Base-by-base conservation (phyloP, 2,797 vertebrate genomes). In the Notoglanidium macrostoma region DNA sequence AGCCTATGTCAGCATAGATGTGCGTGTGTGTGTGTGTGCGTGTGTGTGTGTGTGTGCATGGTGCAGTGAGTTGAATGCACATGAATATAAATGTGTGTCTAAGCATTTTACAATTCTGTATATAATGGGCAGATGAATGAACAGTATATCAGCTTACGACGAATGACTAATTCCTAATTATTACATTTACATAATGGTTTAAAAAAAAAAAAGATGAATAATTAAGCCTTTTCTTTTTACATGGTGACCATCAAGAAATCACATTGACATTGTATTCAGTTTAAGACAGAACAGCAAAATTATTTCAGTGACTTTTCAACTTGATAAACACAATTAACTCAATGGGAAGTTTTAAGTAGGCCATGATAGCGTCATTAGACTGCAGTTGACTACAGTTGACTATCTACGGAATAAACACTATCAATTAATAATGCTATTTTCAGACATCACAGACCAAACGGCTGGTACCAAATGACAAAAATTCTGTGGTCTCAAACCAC, bases 341-440 rank as follows among this genome's bases (percentile, higher is more conserved):
- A 26, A n/a, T 19, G 46, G 26, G 74, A 88, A 68, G 79, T 77
- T 68, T 83, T 46, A 88, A 84, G 35, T 87, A 76, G 61, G 84
- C 51, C 79, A 86, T 55, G 21, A 76, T 55, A 73, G 72, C 23
- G 54, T 51, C 23, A 26, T 86, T 83, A 77, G 61, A 59, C 87
- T 68, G 59, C 57, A 76, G n/a, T n/a, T n/a, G n/a, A n/a, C n/a
- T n/a, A 40, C 54, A 44, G 32, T 40, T 14, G 32, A 44, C 55
- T 61, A 26, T 44, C 57, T 44, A 44, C 32, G 1, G 32, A 79
- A 40, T 59, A 59, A 79, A 79, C 35, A 61, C 23, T 40, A 79
- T 80, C 63, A 79, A 85, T 87, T 87, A 87, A 87, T 88, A 76
- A 82, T 82, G 68, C 23, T 65, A 65, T 76, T 81, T 85, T 88